Conservation (phyloP, 2,888 invertebrate species). For the Macrophya annulata region DNA sequence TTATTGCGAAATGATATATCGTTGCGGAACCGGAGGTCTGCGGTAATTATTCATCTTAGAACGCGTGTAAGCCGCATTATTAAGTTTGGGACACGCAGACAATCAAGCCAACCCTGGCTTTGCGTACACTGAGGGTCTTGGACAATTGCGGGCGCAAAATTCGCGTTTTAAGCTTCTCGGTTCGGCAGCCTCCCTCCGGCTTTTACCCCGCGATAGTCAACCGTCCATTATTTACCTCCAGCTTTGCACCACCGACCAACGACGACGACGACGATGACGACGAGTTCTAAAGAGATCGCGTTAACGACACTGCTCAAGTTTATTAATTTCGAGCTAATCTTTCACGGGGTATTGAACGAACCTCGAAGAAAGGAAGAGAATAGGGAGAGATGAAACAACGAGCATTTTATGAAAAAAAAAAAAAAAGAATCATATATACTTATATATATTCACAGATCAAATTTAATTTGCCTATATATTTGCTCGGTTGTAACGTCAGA, state of each 20-base stretch:
- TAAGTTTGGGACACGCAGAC: slow-evolving; percentile 50
- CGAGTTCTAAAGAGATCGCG: slow-evolving; percentile 47
- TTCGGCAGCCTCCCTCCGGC: slow-evolving; percentile 37
- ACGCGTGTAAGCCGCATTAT: slow-evolving; percentile 51
- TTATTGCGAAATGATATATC: slow-evolving; percentile 24
- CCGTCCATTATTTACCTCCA: slow-evolving; percentile 45
- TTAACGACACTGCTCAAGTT: slow-evolving; percentile 43
- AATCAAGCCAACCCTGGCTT: slow-evolving; percentile 40
- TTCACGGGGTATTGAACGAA: slow-evolving; percentile 34
- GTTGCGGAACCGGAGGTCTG: neutral
- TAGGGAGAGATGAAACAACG: neutral
- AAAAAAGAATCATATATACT: neutral
- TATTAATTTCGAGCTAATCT: slow-evolving; percentile 51
- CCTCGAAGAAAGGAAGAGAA: neutral
- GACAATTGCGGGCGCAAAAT: slow-evolving; percentile 47
- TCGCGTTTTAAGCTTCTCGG: slow-evolving; percentile 49
- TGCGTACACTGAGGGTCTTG: slow-evolving; percentile 13
- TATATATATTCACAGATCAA: neutral
- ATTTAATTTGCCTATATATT: slow-evolving; percentile 33
- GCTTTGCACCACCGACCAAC: slow-evolving; percentile 12
- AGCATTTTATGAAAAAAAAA: neutral
- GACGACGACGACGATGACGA: slow-evolving; percentile 28
- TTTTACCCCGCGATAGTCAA: neutral
- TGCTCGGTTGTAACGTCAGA: neutral
- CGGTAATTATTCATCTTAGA: slow-evolving; percentile 47